A percentile compares a stretch with the other conserved stretches of the same genome.
phyloP scores from a whole-genome alignment of 92 coral and sea anemone species.

The Siderastrea siderea region DNA sequence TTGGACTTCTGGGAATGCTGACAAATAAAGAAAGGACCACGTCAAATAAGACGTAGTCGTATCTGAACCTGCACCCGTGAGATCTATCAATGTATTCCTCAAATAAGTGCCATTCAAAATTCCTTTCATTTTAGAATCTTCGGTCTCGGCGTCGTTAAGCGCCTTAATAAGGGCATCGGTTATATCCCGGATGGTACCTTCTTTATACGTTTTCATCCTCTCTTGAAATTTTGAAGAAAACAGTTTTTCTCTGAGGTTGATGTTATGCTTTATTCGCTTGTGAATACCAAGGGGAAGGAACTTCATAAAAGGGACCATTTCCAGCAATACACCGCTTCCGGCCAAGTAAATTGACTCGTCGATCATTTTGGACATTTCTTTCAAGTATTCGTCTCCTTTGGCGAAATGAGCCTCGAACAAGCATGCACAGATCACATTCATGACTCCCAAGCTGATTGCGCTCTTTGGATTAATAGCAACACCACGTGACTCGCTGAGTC shows the following conservation, averaged over 20 bases:
- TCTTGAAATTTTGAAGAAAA: slow-evolving; percentile 51
- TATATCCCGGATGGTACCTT: slow-evolving; percentile 62
- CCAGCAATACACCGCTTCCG: slow-evolving; percentile 61
- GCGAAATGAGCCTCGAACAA: slow-evolving; percentile 70
- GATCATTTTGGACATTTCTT: slow-evolving; percentile 57
- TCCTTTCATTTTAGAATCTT: slow-evolving; percentile 33
- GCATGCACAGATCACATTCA: slow-evolving; percentile 74
- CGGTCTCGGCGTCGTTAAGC: slow-evolving; percentile 41
- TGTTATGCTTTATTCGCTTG: slow-evolving; percentile 47
- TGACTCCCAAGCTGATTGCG: slow-evolving; percentile 48
- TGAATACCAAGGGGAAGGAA: slow-evolving; percentile 64
- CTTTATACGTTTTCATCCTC: slow-evolving; percentile 54
- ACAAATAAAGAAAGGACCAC: slow-evolving; percentile 75
- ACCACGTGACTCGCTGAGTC: slow-evolving; percentile 58
- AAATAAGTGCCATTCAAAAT: slow-evolving; percentile 54
- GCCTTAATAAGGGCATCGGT: slow-evolving; percentile 77
- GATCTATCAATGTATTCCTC: slow-evolving; percentile 58
- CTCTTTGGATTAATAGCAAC: slow-evolving; percentile 66
- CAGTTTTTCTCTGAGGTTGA: slow-evolving; percentile 57
- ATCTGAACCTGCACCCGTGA: slow-evolving; percentile 67
- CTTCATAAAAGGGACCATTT: slow-evolving; percentile 75
- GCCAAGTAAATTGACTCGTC: slow-evolving; percentile 60
- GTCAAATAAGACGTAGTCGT: slow-evolving; percentile 64
- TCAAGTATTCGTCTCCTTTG: slow-evolving; percentile 65
- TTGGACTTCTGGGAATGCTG: slow-evolving; percentile 73